A percentile compares a stretch with the other conserved stretches of the same genome.
Evolutionary conservation across 1,140 invertebrate species (phyloP).

Genomic region (Cyclina sinensis): DNA sequence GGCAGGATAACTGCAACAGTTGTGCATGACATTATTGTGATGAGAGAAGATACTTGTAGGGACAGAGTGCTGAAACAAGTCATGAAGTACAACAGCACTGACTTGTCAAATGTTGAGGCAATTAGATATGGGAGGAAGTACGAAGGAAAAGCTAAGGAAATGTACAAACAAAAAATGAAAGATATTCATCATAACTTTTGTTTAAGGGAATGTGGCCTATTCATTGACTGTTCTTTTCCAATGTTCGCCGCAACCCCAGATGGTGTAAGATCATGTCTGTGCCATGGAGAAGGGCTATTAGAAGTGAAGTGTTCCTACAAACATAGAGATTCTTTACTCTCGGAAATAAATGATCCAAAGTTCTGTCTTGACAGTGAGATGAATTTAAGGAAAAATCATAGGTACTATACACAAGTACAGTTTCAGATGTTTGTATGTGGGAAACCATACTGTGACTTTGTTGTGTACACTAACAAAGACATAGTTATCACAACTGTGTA

Average conservation of each 20-base stretch:
- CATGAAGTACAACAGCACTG: too few species aligned
- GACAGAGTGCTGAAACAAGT: too few species aligned
- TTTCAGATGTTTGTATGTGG: conserved; percentile 38
- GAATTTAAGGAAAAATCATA: background rate
- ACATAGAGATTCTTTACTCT: background rate
- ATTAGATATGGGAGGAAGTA: too few species aligned
- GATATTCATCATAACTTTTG: background rate
- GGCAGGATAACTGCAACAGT: too few species aligned
- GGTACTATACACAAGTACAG: conserved; percentile 22
- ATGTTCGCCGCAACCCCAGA: background rate
- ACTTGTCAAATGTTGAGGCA: too few species aligned
- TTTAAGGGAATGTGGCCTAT: background rate
- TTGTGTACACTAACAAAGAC: conserved; percentile 12
- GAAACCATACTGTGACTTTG: conserved; percentile 19
- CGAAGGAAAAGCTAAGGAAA: too few species aligned
- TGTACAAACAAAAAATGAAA: too few species aligned
- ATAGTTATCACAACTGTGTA: background rate
- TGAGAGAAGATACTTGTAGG: too few species aligned
- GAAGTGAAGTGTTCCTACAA: background rate
- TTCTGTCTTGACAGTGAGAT: background rate
- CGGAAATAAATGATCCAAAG: background rate
- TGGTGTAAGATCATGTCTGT: background rate
- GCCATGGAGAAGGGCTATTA: background rate
- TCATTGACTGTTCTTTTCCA: background rate
- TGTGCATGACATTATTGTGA: too few species aligned